Base-by-base conservation (phyloP, 2,888 invertebrate species). In the Metopia argyrocephala region DNA sequence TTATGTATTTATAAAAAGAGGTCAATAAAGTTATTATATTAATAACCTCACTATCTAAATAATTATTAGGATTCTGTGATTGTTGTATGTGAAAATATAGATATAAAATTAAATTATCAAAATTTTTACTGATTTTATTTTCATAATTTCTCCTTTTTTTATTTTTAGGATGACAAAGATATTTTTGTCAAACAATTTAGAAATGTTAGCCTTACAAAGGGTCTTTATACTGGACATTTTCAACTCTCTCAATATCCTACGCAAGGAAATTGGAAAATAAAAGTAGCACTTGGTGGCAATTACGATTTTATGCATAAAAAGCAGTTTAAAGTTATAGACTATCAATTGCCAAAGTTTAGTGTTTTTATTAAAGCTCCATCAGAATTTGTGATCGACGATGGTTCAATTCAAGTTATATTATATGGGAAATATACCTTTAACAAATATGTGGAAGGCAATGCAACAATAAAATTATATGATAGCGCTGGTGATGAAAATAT, bases 291-390 rank as follows among this genome's bases (percentile, higher is more conserved):
- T 5, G 92, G 92, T 62, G 83, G 73, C 20, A 85, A 83, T 1
- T 27, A 18, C 2, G 7, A 64, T 4, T 81, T 83, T n/a, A 75
- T 62, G 0, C 84, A 88, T 79, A 57, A 76, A 1, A 78, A 74
- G 25, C 1, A 0, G 15, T 87, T 90, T 50, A 93, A 95, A 87
- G 96, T 98, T 12, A 97, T 96, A 15, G 96, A 97, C 89, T 97
- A 97, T 87, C 95, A 98, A 66, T 91, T 97, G 82, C 98, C 98
- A 0, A 97, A 97, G 88, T 98, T 98, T 90, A 94, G 97, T 87
- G 96, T 98, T 79, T 93, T 93, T 38, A 93, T 98, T 78, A 94
- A 95, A 83, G 93, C 96, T 48, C 95, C 96, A 0, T 93, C 94
- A 68, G 96, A 96, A 89, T 93, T 94, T 6, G 94, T 96, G 1